Conservation (phyloP, 2,113 vertebrate species). For the Anguilla rostrata region DNA sequence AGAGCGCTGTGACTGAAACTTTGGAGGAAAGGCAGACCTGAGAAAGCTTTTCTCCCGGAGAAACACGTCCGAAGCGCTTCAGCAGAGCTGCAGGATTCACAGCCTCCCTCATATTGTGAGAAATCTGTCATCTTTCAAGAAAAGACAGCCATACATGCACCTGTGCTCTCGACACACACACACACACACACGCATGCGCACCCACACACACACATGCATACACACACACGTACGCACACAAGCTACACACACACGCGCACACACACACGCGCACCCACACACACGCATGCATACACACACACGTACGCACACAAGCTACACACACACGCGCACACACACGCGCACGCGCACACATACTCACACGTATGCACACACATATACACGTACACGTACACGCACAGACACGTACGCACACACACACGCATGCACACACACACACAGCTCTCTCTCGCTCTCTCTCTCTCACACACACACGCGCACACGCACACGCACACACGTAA, state of each 20-base stretch:
- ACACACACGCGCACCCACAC: too few species aligned
- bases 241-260: too few species aligned
- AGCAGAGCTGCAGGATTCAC: not conserved
- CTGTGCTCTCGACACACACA: slow-evolving; percentile 10
- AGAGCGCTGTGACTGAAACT: not conserved
- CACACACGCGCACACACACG: too few species aligned
- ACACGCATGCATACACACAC: too few species aligned
- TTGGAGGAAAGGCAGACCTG: not conserved
- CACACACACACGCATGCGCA: not conserved
- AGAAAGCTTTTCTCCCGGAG: not conserved
- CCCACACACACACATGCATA: slow-evolving; percentile 26
- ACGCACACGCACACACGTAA: not conserved
- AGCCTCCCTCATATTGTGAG: not conserved
- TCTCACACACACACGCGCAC: slow-evolving; percentile 12
- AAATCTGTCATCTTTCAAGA: not conserved
- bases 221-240: too few species aligned
- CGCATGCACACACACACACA: slow-evolving; percentile 10
- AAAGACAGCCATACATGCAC: slow-evolving; percentile 18
- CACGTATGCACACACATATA: not conserved
- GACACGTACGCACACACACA: slow-evolving; percentile 24
- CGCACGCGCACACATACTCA: not conserved
- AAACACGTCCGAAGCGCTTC: not conserved
- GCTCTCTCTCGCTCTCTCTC: too few species aligned
- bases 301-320: too few species aligned
- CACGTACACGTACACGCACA: not conserved